Conservation (phyloP, 2,888 invertebrate species). For the Flabesymbios commensalis region DNA sequence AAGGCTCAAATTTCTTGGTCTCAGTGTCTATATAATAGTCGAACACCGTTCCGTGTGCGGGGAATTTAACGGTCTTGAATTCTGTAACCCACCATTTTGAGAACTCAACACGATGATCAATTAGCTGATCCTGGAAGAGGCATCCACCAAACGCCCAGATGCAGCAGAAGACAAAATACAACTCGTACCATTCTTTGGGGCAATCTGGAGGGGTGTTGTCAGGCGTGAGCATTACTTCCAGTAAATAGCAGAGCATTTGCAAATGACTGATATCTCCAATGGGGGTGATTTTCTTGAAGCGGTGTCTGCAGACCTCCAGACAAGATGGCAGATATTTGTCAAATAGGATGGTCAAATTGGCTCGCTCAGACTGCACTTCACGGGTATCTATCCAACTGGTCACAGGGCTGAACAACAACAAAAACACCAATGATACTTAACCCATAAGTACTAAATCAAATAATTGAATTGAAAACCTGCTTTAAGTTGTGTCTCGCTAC, state of each 20-base stretch:
- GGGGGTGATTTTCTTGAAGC: constrained; percentile 95
- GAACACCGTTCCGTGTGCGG: constrained; percentile 87
- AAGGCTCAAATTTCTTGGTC: constrained; percentile 84
- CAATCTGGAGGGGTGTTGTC: constrained; percentile 86
- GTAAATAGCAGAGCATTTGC: constrained; percentile 83
- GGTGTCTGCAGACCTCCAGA: constrained; percentile 80
- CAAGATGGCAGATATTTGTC: constrained; percentile 95
- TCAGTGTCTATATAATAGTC: constrained; percentile 92
- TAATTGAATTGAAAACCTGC: no score
- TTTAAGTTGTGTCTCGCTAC: no score
- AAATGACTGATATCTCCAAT: constrained; percentile 93
- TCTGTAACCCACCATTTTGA: constrained; percentile 98
- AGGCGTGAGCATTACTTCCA: constrained; percentile 81
- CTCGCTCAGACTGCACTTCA: constrained; percentile 65
- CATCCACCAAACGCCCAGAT: constrained; percentile 98
- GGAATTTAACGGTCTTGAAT: constrained; percentile 92
- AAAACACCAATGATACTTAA: not conserved
- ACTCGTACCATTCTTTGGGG: constrained; percentile 91
- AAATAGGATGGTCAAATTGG: constrained; percentile 90
- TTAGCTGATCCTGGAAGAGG: constrained; percentile 90
- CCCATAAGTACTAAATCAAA: no score
- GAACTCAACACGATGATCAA: constrained; percentile 92
- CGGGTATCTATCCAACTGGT: constrained; percentile 72
- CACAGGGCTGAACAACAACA: constrained; percentile 69
- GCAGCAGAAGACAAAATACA: constrained; percentile 93